Evolutionary conservation across 2,888 invertebrate genomes (phyloP).

Genomic region (Rhorus exstirpatorius): DNA sequence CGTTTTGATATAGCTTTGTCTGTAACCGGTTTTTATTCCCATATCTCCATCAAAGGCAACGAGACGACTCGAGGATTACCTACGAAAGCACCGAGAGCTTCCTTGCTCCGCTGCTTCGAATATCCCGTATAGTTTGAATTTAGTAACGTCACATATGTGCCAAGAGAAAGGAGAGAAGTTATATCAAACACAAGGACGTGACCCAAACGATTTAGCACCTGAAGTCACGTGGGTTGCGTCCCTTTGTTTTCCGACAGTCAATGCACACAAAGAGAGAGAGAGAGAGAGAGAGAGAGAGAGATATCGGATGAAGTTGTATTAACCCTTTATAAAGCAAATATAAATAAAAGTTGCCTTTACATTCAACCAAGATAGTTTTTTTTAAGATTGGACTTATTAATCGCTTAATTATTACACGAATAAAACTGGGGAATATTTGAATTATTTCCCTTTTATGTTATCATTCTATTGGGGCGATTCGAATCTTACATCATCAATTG

Average conservation of each 20-base stretch:
- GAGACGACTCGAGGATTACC: constrained; percentile 62
- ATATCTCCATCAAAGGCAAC: constrained; percentile 69
- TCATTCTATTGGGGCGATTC: no score
- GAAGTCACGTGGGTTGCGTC: background rate
- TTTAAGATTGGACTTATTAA: background rate
- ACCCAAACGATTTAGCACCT: background rate
- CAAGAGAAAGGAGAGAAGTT: constrained; percentile 34
- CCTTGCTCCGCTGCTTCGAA: constrained; percentile 75
- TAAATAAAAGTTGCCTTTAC: constrained; percentile 18
- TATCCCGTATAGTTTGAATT: constrained; percentile 82
- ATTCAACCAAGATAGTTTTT: constrained; percentile 10
- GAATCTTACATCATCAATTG: no score
- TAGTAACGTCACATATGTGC: constrained; percentile 77
- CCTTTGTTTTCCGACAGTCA: background rate
- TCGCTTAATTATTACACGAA: background rate
- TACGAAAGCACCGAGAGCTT: constrained; percentile 52
- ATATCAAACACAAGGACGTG: constrained; percentile 7
- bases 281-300: constrained; percentile 62
- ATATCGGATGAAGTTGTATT: constrained; percentile 82
- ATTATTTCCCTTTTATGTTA: no score
- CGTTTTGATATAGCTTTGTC: constrained; percentile 51
- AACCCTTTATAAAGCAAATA: constrained; percentile 68
- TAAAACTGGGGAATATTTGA: background rate
- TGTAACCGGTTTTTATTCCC: constrained; percentile 55
- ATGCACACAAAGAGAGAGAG: no score